These are phyloP conservation scores for Chiloscyllium plagiosum DNA, from an alignment of 2,113 vertebrate genomes.

Conservation along the genomic window DNA sequence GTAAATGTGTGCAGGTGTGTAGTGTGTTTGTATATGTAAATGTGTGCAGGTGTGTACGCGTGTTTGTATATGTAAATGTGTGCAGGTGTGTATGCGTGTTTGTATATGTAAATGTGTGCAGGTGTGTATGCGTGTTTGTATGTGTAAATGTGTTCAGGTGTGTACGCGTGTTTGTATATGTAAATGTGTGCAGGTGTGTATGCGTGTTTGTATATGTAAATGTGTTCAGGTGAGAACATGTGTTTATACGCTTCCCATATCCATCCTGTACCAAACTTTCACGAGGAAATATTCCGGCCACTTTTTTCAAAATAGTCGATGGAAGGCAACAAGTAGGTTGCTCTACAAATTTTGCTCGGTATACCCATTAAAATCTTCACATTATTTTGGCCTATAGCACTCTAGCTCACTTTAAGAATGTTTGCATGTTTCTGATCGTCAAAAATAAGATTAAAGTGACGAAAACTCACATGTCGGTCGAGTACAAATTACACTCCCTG, in stretches of 20 bases:
- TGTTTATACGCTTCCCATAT: background rate
- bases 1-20: too few relatives aligned
- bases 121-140: too few relatives aligned
- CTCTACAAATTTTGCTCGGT: background rate
- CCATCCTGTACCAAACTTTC: background rate
- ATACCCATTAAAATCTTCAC: background rate
- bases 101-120: too few relatives aligned
- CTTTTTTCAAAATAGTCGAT: background rate
- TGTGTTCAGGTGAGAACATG: background rate
- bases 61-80: too few relatives aligned
- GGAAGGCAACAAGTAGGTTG: background rate
- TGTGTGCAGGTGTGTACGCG: too few relatives aligned
- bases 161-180: background rate
- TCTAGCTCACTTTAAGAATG: background rate
- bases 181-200: too few relatives aligned
- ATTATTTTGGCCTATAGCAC: background rate
- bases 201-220: background rate
- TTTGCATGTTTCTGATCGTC: background rate
- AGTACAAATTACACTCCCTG: background rate
- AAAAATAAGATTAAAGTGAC: background rate
- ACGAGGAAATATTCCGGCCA: background rate
- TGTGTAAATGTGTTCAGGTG: background rate
- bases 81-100: too few relatives aligned
- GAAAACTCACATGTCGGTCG: background rate
- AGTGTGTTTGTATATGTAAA: background rate